Conservation (phyloP, 2,113 vertebrate species). For the Amphiprion ocellaris region DNA sequence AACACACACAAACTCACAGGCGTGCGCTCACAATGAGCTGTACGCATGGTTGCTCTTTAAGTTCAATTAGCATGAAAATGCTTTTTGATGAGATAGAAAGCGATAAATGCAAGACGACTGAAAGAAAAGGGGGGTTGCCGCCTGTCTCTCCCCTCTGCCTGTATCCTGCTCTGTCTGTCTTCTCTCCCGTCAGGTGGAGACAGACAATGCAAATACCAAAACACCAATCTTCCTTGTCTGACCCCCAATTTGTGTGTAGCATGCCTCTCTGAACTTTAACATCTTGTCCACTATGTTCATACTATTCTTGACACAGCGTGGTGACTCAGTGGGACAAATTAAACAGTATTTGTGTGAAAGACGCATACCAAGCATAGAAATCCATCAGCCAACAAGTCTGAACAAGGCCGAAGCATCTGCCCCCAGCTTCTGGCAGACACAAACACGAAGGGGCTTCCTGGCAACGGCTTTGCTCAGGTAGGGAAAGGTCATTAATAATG, state of each 20-base stretch:
- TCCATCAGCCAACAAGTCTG: conserved; percentile 70
- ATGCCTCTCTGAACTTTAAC: conserved; percentile 67
- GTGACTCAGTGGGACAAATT: conserved; percentile 68
- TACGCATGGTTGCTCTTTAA: conserved; percentile 74
- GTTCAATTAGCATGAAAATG: conserved; percentile 84
- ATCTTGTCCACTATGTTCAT: conserved; percentile 49
- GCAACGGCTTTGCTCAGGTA: conserved; percentile 77
- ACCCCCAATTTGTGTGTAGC: conserved; percentile 67
- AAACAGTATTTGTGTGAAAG: conserved; percentile 68
- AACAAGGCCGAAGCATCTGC: conserved; percentile 65
- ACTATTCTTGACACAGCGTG: conserved; percentile 62
- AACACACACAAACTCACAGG: conserved; percentile 16
- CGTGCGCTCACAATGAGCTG: conserved; percentile 20
- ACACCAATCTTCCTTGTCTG: conserved; percentile 43
- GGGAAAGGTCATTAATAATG: conserved; percentile 83
- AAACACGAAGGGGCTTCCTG: conserved; percentile 75
- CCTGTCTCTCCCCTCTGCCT: conserved; percentile 3
- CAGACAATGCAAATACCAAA: conserved; percentile 52
- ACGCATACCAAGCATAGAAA: conserved; percentile 60
- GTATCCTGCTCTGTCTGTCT: conserved; percentile 12
- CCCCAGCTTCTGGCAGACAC: conserved; percentile 63
- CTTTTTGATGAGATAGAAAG: conserved; percentile 75
- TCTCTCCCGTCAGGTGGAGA: conserved; percentile 43
- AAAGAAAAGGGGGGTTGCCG: conserved; percentile 29
- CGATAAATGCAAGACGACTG: conserved; percentile 65